Base-by-base conservation (phyloP, 2,888 invertebrate species). In the Galerucella pusilla region DNA sequence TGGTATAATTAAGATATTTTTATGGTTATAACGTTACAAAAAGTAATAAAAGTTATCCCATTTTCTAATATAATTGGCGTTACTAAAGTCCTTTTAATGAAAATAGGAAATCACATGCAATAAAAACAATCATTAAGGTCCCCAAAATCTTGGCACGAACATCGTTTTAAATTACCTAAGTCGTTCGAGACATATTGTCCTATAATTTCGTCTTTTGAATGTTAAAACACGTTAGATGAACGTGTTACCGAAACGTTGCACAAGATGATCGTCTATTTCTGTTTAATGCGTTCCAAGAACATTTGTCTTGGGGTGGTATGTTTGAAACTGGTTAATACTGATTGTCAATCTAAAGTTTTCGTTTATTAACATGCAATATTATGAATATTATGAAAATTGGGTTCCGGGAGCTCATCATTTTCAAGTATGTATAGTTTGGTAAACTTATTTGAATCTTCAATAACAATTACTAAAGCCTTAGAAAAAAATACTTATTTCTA, bases 171-270 rank as follows among this genome's bases (percentile, higher is more conserved):
- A 60, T 25, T 68, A 60, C 20, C 3, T 45, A n/a, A 59, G 73
- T 73, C 61, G 61, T 74, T 74, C 46, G 28, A 52, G n/a, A 54
- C 70, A 71, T 54, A 67, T 54, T 66, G 74, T 67, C 46, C 59
- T 54, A 54, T 20, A 66, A 71, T 74, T 67, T 71, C 57, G 63
- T 57, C 52, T 45, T 69, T 69, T 70, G 67, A 60, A 74, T 71
- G 60, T 70, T 67, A 28, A 65, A 71, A 59, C 61, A 67, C 66
- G 54, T 74, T 66, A 65, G 60, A 69, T 52, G 68, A 65, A 64
- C 68, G 14, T 73, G 68, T 68, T 49, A 59, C 68, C 57, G 14
- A 25, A 54, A 42, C 45, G 45, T 64, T 45, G n/a, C 28, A 28
- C n/a, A 54, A n/a, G 14, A 52, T 67, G n/a, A 42, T 63, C n/a